Percentiles rank a stretch among this genome's conserved stretches.
Evolutionary conservation across 2,113 vertebrate genomes (phyloP).

Genomic region (Phyllostomus hastatus): DNA sequence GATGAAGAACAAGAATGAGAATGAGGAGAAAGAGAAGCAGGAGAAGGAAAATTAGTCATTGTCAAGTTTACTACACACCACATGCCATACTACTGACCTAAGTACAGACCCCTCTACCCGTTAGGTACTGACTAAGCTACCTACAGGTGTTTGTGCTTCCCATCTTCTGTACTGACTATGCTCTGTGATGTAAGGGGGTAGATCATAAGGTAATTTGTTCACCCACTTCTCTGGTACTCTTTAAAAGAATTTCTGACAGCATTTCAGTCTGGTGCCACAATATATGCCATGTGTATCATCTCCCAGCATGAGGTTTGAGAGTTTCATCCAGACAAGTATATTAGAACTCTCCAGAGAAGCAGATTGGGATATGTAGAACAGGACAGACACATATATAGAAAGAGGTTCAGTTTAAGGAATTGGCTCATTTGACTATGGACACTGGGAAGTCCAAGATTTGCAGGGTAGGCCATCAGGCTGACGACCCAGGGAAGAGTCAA

Average conservation of each 20-base stretch:
- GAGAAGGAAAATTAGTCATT: neutral
- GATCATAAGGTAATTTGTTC: neutral
- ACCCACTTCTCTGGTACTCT: neutral
- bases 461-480: neutral
- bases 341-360: neutral
- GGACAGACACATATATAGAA: no score
- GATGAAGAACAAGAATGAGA: neutral
- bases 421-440: neutral
- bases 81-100: neutral
- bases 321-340: neutral
- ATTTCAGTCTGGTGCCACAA: neutral
- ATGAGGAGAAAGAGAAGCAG: neutral
- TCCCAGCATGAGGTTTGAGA: neutral
- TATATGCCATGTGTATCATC: neutral
- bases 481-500: neutral
- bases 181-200: neutral
- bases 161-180: neutral
- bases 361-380: neutral
- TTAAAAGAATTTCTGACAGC: neutral
- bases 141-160: neutral
- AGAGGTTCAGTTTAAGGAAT: neutral
- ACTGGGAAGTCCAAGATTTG: neutral
- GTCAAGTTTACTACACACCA: neutral
- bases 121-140: no score
- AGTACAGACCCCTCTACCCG: neutral